A percentile compares a stretch with the other conserved stretches of the same genome.
phyloP scores from a whole-genome alignment of 2,888 invertebrate genomes.

The Philopedon plagiatum region DNA sequence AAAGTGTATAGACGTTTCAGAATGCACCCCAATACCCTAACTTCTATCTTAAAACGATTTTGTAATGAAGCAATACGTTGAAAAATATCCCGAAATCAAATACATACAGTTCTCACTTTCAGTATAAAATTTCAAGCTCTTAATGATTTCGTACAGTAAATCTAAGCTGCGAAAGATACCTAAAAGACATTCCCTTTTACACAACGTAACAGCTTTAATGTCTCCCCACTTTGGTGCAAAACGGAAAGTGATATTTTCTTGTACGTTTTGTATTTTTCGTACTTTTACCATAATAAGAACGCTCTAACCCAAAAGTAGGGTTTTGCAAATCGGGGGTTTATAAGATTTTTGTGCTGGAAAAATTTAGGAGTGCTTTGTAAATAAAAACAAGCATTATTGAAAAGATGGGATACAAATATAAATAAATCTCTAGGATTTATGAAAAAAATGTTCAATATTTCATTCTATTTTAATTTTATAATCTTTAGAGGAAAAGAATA shows the following conservation, averaged over 20 bases:
- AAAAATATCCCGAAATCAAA: too few species aligned
- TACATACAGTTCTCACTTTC: too few species aligned
- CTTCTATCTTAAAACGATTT: too few species aligned
- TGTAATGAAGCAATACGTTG: too few species aligned
- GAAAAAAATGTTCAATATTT: too few species aligned
- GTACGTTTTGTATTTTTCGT: conserved; percentile 21
- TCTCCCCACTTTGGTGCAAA: conserved; percentile 13
- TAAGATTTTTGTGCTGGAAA: not conserved
- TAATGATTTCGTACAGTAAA: not conserved
- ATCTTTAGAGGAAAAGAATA: too few species aligned
- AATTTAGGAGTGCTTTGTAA: not conserved
- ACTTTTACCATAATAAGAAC: conserved; percentile 21
- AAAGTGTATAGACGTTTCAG: too few species aligned
- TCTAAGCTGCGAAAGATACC: conserved; percentile 10
- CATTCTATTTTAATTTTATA: too few species aligned
- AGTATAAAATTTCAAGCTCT: not conserved
- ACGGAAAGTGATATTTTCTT: conserved; percentile 28
- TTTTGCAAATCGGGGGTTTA: not conserved
- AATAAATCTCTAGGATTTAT: too few species aligned
- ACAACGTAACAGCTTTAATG: conserved; percentile 24
- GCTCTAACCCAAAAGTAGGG: not conserved
- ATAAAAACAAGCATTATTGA: too few species aligned
- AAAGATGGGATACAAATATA: too few species aligned
- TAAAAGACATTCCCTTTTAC: conserved; percentile 11
- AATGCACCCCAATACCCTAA: too few species aligned